phyloP scores from a whole-genome alignment of 2,797 vertebrate genomes.

The Sarcophilus harrisii region DNA sequence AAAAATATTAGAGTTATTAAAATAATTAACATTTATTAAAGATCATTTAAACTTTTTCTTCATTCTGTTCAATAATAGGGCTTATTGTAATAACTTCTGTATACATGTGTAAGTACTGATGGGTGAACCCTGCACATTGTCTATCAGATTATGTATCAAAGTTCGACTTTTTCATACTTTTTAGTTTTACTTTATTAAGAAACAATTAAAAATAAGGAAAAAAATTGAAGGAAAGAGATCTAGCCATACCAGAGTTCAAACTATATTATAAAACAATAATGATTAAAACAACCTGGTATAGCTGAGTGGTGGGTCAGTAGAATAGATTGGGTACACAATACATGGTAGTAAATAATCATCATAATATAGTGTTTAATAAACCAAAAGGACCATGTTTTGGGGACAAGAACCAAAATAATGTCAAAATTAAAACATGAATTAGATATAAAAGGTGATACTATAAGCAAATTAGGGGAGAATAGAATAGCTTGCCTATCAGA shows the following conservation, averaged over 20 bases:
- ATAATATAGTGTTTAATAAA: background rate
- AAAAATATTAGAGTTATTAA: background rate
- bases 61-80: background rate
- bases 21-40: background rate
- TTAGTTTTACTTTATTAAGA: background rate
- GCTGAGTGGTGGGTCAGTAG: background rate
- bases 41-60: background rate
- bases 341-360: background rate
- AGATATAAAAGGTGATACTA: too few species aligned
- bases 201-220: background rate
- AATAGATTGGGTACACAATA: background rate
- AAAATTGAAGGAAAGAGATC: background rate
- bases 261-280: background rate
- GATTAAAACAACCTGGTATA: background rate
- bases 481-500: background rate
- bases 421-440: background rate
- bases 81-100: background rate
- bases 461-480: background rate
- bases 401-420: too few species aligned
- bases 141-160: background rate
- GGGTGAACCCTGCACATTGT: background rate
- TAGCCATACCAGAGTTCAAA: background rate
- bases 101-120: background rate
- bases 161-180: background rate
- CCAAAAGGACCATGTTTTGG: background rate